phyloP scores from a whole-genome alignment of 2,888 invertebrate genomes.

The Synergus laeviventris region DNA sequence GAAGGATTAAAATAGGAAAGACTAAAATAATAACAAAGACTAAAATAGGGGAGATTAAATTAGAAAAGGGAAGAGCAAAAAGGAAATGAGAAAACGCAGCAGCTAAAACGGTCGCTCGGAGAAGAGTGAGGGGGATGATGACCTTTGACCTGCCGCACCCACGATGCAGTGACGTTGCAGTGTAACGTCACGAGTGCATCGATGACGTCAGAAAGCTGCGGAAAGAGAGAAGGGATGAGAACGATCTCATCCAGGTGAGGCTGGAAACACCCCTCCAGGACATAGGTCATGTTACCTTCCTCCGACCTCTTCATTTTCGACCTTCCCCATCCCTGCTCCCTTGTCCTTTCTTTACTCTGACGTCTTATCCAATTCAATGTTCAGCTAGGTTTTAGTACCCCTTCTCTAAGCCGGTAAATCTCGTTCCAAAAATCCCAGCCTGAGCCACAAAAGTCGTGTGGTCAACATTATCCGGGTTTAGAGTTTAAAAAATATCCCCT shows the following conservation, averaged over 20 bases:
- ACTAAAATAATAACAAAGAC: too few relatives aligned
- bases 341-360: too few relatives aligned
- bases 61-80: constrained; percentile 13
- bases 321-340: not conserved
- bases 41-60: not conserved
- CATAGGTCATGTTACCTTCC: too few relatives aligned
- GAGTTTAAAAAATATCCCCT: too few relatives aligned
- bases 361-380: too few relatives aligned
- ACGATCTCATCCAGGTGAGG: not conserved
- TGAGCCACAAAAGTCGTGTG: too few relatives aligned
- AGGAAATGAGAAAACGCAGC: constrained; percentile 53
- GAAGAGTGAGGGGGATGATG: constrained; percentile 59
- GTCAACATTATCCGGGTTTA: too few relatives aligned
- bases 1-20: not conserved
- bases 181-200: constrained; percentile 75
- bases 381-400: too few relatives aligned
- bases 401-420: too few relatives aligned
- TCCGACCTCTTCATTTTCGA: too few relatives aligned
- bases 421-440: too few relatives aligned
- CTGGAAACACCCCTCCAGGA: not conserved
- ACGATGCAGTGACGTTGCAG: constrained; percentile 75
- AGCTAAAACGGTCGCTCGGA: constrained; percentile 51
- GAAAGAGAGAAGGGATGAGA: not conserved
- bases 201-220: constrained; percentile 68
- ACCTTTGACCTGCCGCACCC: constrained; percentile 61